Conservation (phyloP, 2,888 invertebrate genomes). For the Shargacucullia verbasci region DNA sequence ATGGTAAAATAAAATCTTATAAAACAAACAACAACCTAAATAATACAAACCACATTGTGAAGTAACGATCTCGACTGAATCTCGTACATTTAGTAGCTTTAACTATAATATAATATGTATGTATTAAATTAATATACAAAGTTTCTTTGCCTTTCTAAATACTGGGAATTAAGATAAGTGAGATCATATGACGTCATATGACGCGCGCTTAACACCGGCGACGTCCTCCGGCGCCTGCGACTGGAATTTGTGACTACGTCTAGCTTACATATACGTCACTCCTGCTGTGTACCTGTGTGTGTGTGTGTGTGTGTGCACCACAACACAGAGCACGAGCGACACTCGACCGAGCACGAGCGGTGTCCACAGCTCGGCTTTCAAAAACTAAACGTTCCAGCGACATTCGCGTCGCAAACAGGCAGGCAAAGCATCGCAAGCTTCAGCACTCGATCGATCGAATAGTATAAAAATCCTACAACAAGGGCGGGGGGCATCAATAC, state of each 20-base stretch:
- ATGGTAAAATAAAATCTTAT: constrained; percentile 82
- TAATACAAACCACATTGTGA: constrained; percentile 31
- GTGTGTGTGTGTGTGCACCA: too few species aligned
- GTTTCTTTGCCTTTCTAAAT: constrained; percentile 57
- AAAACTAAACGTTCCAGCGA: constrained; percentile 5
- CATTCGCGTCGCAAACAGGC: neutral
- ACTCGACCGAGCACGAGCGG: constrained; percentile 1
- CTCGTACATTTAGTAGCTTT: constrained; percentile 21
- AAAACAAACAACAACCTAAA: constrained; percentile 81
- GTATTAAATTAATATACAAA: constrained; percentile 49
- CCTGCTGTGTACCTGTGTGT: neutral
- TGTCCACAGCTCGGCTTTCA: neutral
- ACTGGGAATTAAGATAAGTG: constrained; percentile 70
- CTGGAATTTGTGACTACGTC: constrained; percentile 68
- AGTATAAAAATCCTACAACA: constrained; percentile 48
- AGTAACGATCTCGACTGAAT: constrained; percentile 5
- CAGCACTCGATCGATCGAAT: constrained; percentile 39
- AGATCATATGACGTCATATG: constrained; percentile 64
- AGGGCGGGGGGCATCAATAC: constrained; percentile 46
- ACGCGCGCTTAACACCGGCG: constrained; percentile 33
- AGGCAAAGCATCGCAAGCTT: constrained; percentile 27
- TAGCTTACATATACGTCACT: constrained; percentile 9
- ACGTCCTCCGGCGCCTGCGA: constrained; percentile 35
- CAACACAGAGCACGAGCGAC: neutral
- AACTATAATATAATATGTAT: constrained; percentile 37